phyloP scores from a whole-genome alignment of 1,140 invertebrate species.

The Cryptotermes secundus region DNA sequence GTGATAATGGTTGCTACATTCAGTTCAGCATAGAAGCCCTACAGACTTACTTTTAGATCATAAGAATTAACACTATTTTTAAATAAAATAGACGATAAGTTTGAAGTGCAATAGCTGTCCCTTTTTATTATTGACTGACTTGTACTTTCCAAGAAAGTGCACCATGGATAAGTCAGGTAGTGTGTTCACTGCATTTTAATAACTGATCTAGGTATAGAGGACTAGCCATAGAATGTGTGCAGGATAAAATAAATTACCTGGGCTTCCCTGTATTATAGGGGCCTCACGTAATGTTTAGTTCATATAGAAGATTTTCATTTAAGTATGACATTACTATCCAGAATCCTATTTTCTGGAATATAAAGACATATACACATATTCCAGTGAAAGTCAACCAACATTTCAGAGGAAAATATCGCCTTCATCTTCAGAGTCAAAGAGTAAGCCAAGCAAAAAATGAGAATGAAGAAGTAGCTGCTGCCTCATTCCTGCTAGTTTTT shows the following conservation, averaged over 20 bases:
- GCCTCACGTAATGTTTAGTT: background rate
- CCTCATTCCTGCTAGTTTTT: too few relatives aligned
- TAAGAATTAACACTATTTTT: background rate
- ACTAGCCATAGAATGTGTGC: background rate
- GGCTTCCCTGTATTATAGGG: background rate
- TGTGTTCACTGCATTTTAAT: background rate
- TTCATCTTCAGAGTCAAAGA: too few relatives aligned
- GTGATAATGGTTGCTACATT: background rate
- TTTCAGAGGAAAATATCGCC: too few relatives aligned
- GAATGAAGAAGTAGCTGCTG: too few relatives aligned
- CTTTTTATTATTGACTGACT: background rate
- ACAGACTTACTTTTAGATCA: background rate
- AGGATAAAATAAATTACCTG: background rate
- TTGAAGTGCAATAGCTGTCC: slow-evolving; percentile 6
- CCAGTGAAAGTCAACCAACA: too few relatives aligned
- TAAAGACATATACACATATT: too few relatives aligned
- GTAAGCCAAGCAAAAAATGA: too few relatives aligned
- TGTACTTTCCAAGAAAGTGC: background rate
- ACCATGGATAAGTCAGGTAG: background rate
- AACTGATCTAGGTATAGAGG: background rate
- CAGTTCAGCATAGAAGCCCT: background rate
- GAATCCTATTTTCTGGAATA: too few relatives aligned
- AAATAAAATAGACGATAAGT: background rate
- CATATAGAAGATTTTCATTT: background rate
- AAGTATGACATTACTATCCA: too few relatives aligned